Base-by-base conservation (phyloP, 2,888 invertebrate genomes). In the Tuta absoluta region DNA sequence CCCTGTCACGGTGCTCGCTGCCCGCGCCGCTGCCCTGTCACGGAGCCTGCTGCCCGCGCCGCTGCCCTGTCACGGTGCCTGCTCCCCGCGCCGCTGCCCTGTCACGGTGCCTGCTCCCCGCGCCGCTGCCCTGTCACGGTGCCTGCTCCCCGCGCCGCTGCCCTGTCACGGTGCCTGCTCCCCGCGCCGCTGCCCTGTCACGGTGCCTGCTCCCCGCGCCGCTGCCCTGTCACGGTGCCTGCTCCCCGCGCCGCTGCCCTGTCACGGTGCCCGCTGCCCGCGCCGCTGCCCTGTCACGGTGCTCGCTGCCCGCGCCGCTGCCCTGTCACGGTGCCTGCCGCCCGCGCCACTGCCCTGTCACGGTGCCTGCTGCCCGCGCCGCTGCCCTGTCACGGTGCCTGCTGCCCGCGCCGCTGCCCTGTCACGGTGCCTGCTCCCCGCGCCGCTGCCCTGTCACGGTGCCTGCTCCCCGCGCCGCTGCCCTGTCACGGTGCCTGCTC, bases 101-200 rank as follows among this genome's bases (percentile, higher is more conserved):
- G 63, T 48, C 61, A 51, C 56, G 23, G 61, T 28, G 45, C 49
- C 10, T 37, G n/a, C n/a, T n/a, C n/a, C n/a, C n/a, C n/a, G n/a
- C 64, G 61, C 65, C 33, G 66, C 66, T 65, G 68, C 58, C 63
- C 19, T 23, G 61, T 53, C 63, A 53, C 61, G 59, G 65, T 41
- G 53, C 57, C 62, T 62, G n/a, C n/a, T n/a, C n/a, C n/a, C n/a
- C n/a, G n/a, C n/a, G 51, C 62, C 12, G 62, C 62, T 49, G 63
- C 21, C 63, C n/a, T n/a, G 41, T n/a, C n/a, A n/a, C n/a, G n/a
- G n/a, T n/a, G n/a, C n/a, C n/a, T 17, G 14, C 28, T 28, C 24
- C 14, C 33, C 57, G 49, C 61, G 61, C 49, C 63, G 53, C 64
- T 63, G 33, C 41, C 41, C 11, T 19, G 28, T 51, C 53, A 60